Percentiles rank a stretch among this genome's conserved stretches.
Conservation (phyloP, 2,888 invertebrate species). For the Perdita meconis region DNA sequence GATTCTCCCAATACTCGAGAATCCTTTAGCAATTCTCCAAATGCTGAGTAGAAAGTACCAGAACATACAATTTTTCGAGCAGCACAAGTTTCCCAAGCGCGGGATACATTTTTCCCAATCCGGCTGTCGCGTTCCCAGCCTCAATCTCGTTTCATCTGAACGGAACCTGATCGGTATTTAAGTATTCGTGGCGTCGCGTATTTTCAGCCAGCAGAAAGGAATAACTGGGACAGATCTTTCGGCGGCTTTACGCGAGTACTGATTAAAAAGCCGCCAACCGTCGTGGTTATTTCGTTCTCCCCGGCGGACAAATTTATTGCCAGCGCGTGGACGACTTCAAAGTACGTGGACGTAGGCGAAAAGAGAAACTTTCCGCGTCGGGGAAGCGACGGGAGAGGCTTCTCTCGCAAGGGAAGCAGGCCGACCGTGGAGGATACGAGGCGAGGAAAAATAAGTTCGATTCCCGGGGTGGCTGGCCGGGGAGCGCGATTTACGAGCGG, state of each 20-base stretch:
- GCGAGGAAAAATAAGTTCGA: conserved; percentile 26
- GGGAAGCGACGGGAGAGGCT: conserved; percentile 13
- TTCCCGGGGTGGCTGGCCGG: conserved; percentile 9
- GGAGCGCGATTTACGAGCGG: conserved; percentile 31
- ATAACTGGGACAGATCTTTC: conserved; percentile 59
- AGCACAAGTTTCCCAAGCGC: conserved; percentile 24
- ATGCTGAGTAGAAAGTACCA: too few species aligned
- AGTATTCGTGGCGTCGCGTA: conserved; percentile 27
- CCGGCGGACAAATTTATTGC: conserved; percentile 53
- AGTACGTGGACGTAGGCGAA: conserved; percentile 26
- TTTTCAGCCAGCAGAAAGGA: conserved; percentile 36
- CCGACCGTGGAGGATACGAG: background rate
- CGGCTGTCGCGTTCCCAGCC: background rate
- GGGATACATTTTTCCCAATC: conserved; percentile 2
- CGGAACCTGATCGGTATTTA: background rate
- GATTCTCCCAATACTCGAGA: background rate
- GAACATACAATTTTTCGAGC: conserved; percentile 4
- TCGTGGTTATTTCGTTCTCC: conserved; percentile 42
- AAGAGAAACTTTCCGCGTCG: conserved; percentile 47
- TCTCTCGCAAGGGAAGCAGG: conserved; percentile 8
- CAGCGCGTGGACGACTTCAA: conserved; percentile 59
- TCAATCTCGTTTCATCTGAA: background rate
- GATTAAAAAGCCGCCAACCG: conserved; percentile 56
- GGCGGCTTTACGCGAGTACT: conserved; percentile 41
- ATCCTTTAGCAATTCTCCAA: background rate